A percentile compares a stretch with the other conserved stretches of the same genome.
Conservation (phyloP, 64 coral and sea anemone genomes). For the Montipora capricornis region DNA sequence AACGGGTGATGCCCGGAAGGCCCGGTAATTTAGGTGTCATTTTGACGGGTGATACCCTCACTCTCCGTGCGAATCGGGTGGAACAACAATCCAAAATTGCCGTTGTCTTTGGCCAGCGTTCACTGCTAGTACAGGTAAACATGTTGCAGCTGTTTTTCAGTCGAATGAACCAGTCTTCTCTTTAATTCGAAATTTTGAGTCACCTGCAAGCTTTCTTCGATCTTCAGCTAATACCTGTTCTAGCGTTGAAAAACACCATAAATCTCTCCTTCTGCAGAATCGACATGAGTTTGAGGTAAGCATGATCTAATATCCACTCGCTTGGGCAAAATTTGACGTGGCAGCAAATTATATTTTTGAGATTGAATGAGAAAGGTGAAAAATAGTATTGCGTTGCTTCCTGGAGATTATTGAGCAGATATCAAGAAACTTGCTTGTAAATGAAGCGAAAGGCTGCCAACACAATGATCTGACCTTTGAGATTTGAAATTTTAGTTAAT, state of each 20-base stretch:
- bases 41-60: no score
- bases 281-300: conserved; percentile 62
- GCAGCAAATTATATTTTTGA: neutral
- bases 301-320: neutral
- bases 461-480: conserved; percentile 24
- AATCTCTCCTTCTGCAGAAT: conserved; percentile 30
- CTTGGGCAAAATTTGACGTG: conserved; percentile 21
- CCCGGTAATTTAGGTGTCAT: no score
- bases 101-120: conserved; percentile 6
- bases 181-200: conserved; percentile 7
- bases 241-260: neutral
- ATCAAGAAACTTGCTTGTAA: neutral
- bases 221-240: conserved; percentile 13
- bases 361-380: neutral
- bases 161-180: neutral
- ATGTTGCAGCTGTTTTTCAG: conserved; percentile 33
- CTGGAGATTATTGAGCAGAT: neutral
- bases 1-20: no score
- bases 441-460: neutral
- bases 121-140: conserved; percentile 24
- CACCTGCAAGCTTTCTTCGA: conserved; percentile 15
- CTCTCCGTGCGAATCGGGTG: no score
- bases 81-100: neutral
- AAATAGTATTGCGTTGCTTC: neutral
- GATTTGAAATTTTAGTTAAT: neutral